Base-by-base conservation (phyloP, 2,888 invertebrate genomes). In the Synergus itoensis region DNA sequence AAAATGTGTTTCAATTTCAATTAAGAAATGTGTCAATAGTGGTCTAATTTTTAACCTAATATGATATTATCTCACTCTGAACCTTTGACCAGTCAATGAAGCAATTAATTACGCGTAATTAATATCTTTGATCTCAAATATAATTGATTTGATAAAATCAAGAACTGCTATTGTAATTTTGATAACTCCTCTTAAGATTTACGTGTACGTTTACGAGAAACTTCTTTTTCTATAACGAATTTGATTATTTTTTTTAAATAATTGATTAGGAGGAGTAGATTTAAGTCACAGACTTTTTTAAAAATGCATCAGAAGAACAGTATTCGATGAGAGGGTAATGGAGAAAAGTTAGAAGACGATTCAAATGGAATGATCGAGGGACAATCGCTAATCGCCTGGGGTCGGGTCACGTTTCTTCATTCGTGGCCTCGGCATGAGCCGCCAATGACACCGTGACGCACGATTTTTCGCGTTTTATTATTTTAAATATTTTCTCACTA, bases 371-470 rank as follows among this genome's bases (percentile, higher is more conserved):
- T 67, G 41, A 63, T 8, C 40, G 82, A 82, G 77, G 76, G 81
- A 83, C 79, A 79, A 82, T 78, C 83, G 82, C 80, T 85, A 85
- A 85, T 85, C 87, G 85, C 84, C 79, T 79, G 86, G 83, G 86
- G 86, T 88, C 88, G 78, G 88, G 87, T 88, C 88, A 84, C 83
- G 87, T 84, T 86, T 85, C 86, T 86, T 63, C 63, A 77, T 63
- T 64, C 40, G 60, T 85, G 86, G 82, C 84, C 84, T 69, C 81
- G 80, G 78, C 77, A 79, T 81, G 82, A 79, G 80, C 80, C 81
- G 65, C 82, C 75, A 57, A 41, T 57, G 57, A 62, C 76, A 60
- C 40, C 41, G 40, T 76, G 76, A 60, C 76, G 41, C 40, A 62
- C 0, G 7, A 57, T 76, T 60, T 40, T 76, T 21, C 57, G 9